Percentiles rank a stretch among this genome's conserved stretches.
phyloP scores from a whole-genome alignment of 2,888 invertebrate species.

The Allygus modestus region DNA sequence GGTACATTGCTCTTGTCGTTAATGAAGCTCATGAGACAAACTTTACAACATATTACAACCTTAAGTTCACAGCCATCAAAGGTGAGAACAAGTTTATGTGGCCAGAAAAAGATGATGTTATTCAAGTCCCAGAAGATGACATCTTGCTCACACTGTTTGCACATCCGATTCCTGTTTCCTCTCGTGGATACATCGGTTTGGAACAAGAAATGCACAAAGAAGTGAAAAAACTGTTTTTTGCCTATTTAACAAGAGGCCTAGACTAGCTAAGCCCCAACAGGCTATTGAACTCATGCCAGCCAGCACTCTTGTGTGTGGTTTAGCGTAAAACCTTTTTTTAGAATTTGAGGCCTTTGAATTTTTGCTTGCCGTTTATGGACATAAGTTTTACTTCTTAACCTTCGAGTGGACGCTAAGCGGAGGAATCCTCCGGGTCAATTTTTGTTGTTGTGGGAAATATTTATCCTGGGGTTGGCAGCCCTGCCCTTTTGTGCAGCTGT shows the following conservation, averaged over 20 bases:
- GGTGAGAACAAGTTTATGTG: slow-evolving; percentile 35
- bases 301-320: no score
- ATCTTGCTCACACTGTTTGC: not conserved
- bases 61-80: not conserved
- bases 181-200: not conserved
- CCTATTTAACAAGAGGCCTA: not conserved
- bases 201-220: not conserved
- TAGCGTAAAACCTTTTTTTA: no score
- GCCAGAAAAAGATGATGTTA: slow-evolving; percentile 1
- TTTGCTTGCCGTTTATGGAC: not conserved
- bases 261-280: not conserved
- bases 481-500: no score
- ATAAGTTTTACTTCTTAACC: not conserved
- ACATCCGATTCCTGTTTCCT: not conserved
- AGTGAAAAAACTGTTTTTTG: not conserved
- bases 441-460: not conserved
- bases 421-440: no score
- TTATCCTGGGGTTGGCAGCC: no score
- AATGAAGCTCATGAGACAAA: not conserved
- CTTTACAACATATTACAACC: not conserved
- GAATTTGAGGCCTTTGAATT: no score
- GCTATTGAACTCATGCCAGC: no score
- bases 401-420: no score
- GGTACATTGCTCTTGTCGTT: slow-evolving; percentile 1
- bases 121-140: not conserved